Conservation (phyloP, 2,888 invertebrate genomes). For the Pandemis cinnamomeana region DNA sequence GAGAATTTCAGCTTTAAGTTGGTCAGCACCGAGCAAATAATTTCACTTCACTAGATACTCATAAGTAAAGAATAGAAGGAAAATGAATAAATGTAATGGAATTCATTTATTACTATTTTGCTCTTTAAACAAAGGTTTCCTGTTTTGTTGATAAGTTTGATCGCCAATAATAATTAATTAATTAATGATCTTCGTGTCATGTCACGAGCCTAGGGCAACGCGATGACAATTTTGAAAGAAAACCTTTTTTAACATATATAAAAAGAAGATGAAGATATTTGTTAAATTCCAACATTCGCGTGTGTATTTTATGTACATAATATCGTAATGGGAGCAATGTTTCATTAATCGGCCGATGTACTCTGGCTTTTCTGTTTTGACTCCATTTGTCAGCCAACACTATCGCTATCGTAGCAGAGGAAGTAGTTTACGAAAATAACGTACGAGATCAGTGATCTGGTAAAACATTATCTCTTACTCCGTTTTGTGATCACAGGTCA, state of each 20-base stretch:
- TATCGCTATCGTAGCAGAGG: slow-evolving; percentile 23
- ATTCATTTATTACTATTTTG: no score
- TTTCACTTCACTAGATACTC: no score
- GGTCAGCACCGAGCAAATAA: no score
- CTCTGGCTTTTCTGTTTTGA: slow-evolving; percentile 35
- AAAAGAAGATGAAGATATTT: no score
- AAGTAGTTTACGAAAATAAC: slow-evolving; percentile 34
- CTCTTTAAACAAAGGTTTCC: no score
- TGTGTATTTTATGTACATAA: background rate
- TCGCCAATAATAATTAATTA: no score
- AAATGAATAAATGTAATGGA: no score
- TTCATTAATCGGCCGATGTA: slow-evolving; percentile 31
- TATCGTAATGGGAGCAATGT: slow-evolving; percentile 5
- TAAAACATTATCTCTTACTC: slow-evolving; percentile 27
- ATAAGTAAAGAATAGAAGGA: no score
- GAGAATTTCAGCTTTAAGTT: background rate
- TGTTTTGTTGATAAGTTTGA: no score
- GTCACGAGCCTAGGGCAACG: background rate
- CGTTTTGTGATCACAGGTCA: slow-evolving; percentile 25
- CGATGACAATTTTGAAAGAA: background rate
- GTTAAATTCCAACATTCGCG: background rate
- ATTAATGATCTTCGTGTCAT: background rate
- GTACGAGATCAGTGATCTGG: slow-evolving; percentile 34
- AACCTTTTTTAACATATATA: background rate
- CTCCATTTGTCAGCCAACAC: slow-evolving; percentile 20